A percentile compares a stretch with the other conserved stretches of the same genome.
Evolutionary conservation across 2,888 invertebrate species (phyloP).

Genomic region (Zootermopsis nevadensis): DNA sequence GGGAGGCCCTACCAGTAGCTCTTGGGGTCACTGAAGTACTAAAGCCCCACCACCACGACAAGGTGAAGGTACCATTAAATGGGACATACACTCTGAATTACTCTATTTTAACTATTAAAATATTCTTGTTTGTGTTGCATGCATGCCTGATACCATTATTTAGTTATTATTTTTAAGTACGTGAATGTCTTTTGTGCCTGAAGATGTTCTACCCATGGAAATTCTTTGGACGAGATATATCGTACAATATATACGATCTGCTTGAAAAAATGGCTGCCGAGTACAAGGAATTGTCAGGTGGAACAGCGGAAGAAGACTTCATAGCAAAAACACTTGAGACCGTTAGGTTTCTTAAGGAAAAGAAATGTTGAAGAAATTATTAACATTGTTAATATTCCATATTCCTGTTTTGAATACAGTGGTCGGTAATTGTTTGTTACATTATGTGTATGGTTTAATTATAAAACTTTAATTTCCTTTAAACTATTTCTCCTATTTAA

Average conservation of each 20-base stretch:
- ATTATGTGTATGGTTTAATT: too few species aligned
- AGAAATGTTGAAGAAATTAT: neutral
- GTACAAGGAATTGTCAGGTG: neutral
- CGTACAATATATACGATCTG: slow-evolving; percentile 16
- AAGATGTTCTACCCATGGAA: slow-evolving; percentile 21
- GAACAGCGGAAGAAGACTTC: neutral
- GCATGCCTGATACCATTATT: neutral
- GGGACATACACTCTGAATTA: too few species aligned
- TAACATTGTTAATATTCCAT: neutral
- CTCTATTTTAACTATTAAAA: too few species aligned
- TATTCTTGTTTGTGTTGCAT: too few species aligned
- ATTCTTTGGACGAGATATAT: neutral
- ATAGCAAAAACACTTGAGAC: neutral
- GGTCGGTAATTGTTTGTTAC: too few species aligned
- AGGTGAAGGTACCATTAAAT: too few species aligned
- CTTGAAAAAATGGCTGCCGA: slow-evolving; percentile 14
- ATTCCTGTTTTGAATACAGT: neutral
- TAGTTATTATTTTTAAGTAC: slow-evolving; percentile 2
- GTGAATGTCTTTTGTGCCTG: neutral
- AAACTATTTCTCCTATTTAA: too few species aligned
- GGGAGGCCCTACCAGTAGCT: too few species aligned
- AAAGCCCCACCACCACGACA: too few species aligned
- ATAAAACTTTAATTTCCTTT: too few species aligned
- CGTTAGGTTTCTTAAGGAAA: neutral
- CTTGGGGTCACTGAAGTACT: too few species aligned